phyloP scores from a whole-genome alignment of 1,140 invertebrate species.

The Plutomurus gul region DNA sequence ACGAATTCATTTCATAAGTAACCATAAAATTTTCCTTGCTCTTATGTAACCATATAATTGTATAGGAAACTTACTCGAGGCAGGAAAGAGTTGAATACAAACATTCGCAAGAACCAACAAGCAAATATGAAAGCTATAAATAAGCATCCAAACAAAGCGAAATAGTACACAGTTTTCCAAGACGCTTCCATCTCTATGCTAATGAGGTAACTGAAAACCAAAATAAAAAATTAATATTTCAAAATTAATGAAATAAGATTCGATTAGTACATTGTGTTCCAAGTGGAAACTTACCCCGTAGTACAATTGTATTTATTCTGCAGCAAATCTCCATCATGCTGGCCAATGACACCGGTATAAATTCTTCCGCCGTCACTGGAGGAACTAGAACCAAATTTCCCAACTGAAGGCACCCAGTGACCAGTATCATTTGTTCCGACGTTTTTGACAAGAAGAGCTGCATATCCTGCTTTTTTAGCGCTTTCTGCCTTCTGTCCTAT shows the following conservation, averaged over 20 bases:
- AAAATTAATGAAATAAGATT: too few species aligned
- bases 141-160: neutral
- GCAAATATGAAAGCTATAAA: slow-evolving; percentile 18
- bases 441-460: slow-evolving; percentile 18
- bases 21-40: too few species aligned
- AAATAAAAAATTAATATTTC: neutral
- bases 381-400: neutral
- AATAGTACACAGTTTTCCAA: slow-evolving; percentile 6
- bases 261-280: too few species aligned
- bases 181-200: neutral
- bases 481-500: neutral
- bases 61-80: neutral
- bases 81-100: slow-evolving; percentile 9
- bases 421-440: slow-evolving; percentile 18
- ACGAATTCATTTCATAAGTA: too few species aligned
- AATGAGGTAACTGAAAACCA: neutral
- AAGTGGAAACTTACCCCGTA: neutral
- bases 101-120: neutral
- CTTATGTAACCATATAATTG: neutral
- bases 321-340: slow-evolving; percentile 5
- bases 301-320: neutral
- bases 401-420: slow-evolving; percentile 10
- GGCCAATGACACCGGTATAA: slow-evolving; percentile 9
- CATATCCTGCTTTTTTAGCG: slow-evolving; percentile 8
- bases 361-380: neutral